Evolutionary conservation across 30 jellyfish, hydroid and myxozoan genomes (phyloP).

Genomic region (Nemopilema nomurai): DNA sequence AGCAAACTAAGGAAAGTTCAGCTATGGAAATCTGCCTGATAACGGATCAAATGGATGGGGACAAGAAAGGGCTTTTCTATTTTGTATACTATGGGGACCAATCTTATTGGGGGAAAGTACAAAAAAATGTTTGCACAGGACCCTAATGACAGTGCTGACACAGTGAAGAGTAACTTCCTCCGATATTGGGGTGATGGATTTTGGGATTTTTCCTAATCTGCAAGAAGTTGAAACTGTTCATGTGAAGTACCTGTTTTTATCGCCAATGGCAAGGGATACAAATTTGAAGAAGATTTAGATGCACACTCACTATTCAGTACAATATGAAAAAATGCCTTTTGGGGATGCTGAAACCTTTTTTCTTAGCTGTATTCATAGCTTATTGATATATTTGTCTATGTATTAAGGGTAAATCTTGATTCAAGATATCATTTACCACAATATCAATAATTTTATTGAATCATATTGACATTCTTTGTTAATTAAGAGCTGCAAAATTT

Average conservation of each 20-base stretch:
- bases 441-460: background rate
- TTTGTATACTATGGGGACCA: slow-evolving; percentile 22
- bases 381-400: background rate
- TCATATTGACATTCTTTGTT: background rate
- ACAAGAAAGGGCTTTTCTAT: background rate
- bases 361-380: background rate
- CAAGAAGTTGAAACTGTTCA: background rate
- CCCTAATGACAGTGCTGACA: background rate
- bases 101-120: background rate
- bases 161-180: background rate
- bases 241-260: background rate
- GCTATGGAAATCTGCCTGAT: too few species aligned
- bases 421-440: background rate
- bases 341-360: background rate
- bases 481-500: background rate
- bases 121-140: background rate
- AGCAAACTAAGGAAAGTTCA: slow-evolving; percentile 28
- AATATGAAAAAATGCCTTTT: background rate
- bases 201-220: background rate
- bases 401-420: background rate
- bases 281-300: background rate
- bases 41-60: too few species aligned
- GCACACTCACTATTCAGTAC: background rate
- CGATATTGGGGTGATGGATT: too few species aligned
- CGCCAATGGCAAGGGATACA: too few species aligned